Evolutionary conservation across 53 echinoderm and acorn worm species (phyloP).

Genomic region (Apostichopus leukothele): DNA sequence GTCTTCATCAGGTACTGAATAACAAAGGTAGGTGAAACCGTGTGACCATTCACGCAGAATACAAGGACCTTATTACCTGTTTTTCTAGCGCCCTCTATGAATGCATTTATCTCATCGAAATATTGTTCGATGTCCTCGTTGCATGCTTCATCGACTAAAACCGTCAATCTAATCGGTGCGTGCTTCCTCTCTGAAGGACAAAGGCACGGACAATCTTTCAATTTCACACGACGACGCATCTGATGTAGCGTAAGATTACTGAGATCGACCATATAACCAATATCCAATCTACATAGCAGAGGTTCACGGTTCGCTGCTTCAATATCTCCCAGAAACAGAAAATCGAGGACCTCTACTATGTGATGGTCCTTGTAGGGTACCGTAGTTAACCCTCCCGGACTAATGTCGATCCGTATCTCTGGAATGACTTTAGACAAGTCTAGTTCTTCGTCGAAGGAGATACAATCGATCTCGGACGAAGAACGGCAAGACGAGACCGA

Average conservation of each 20-base stretch:
- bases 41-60: conserved; percentile 71
- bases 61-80: conserved; percentile 72
- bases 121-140: conserved; percentile 79
- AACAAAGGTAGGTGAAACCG: conserved; percentile 70
- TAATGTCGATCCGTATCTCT: conserved; percentile 79
- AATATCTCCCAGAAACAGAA: conserved; percentile 81
- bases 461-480: conserved; percentile 74
- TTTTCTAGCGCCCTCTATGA: conserved; percentile 81
- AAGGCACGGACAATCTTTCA: conserved; percentile 91
- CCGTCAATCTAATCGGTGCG: conserved; percentile 73
- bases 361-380: conserved; percentile 82
- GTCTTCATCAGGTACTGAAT: conserved; percentile 88
- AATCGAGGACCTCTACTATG: conserved; percentile 77
- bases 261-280: conserved; percentile 77
- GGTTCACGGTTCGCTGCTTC: conserved; percentile 87
- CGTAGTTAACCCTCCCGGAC: conserved; percentile 24
- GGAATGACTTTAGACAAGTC: conserved; percentile 89
- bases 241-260: conserved; percentile 82
- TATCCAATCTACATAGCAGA: conserved; percentile 77
- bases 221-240: conserved; percentile 69
- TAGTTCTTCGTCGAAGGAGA: conserved; percentile 87
- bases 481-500: conserved; percentile 82
- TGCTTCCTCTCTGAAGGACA: conserved; percentile 89
- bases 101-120: conserved; percentile 85
- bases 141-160: conserved; percentile 63